phyloP scores from a whole-genome alignment of 2,888 invertebrate genomes.

The Neocrepidodera transversa region DNA sequence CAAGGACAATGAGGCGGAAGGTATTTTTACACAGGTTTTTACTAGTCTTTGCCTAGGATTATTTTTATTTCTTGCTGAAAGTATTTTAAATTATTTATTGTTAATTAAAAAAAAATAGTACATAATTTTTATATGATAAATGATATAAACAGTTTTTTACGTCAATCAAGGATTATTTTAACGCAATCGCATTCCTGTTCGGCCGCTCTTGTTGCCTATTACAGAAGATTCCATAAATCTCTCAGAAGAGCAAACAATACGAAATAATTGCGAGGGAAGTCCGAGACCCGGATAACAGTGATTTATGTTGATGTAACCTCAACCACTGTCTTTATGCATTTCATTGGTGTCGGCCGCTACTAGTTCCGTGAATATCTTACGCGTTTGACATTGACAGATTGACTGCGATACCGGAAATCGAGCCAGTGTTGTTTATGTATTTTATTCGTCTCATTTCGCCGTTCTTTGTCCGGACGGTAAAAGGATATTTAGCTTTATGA shows the following conservation, averaged over 20 bases:
- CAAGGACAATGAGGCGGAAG: too few species aligned
- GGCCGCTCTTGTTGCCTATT: slow-evolving; percentile 30
- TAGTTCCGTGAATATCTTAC: slow-evolving; percentile 43
- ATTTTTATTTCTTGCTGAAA: too few species aligned
- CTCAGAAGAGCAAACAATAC: slow-evolving; percentile 42
- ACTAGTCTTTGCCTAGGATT: too few species aligned
- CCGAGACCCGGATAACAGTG: slow-evolving; percentile 37
- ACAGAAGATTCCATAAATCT: slow-evolving; percentile 41
- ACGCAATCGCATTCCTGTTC: slow-evolving; percentile 16
- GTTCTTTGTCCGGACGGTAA: not conserved
- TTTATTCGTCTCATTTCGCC: not conserved
- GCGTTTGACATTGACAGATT: slow-evolving; percentile 46
- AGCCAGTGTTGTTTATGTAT: slow-evolving; percentile 40
- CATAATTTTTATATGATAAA: too few species aligned
- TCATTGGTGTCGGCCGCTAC: slow-evolving; percentile 38
- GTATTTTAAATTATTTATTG: too few species aligned
- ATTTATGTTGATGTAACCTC: slow-evolving; percentile 47
- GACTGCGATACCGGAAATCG: slow-evolving; percentile 44
- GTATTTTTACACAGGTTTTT: too few species aligned
- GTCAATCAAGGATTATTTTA: too few species aligned
- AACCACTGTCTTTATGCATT: slow-evolving; percentile 47
- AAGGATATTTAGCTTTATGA: not conserved
- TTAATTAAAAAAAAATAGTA: too few species aligned
- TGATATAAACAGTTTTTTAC: too few species aligned
- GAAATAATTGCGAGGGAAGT: slow-evolving; percentile 43